Evolutionary conservation across 2,797 vertebrate species (phyloP), one percentile per base, ranked within the genome.

Genomic region (Rhinella marina): DNA sequence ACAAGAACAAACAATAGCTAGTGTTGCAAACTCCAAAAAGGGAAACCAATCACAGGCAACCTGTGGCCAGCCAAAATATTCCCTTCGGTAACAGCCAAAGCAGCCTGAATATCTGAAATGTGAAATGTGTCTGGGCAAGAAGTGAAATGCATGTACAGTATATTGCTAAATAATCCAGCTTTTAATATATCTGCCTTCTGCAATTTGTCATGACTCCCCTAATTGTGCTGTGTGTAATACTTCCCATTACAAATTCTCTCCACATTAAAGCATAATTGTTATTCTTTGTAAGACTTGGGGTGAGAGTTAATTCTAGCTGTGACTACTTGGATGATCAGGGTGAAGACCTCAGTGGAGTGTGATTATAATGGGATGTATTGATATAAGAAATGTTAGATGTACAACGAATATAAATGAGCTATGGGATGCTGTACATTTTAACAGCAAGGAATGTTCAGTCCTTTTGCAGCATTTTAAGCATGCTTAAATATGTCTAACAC

Each of bases 341-440:
- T 85, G 84, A 88, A 66, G 68, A 76, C 87, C 82, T 86, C 72
- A 76, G 32, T 81, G 84, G 68, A 82, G 77, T 82, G 70, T 82
- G 57, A 86, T 86, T 88, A 77, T 86, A 81, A 76, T 88, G 27
- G 87, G 57, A 88, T 88, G 82, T 75, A 84, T 73, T 88, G 70
- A 84, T 84, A 78, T 83, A 84, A 88, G 82, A 82, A 78, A 85
- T 79, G 25, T 75, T 80, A 64, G 68, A 88, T 88, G 83, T 77
- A 76, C 79, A 85, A 48, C 66, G 84, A 81, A 88, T 85, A 84
- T 75, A 88, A 84, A 85, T 88, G 56, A 79, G 61, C 62, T 80
- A 32, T 56, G 80, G 21, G 61, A 88, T 72, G 54, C 23, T 78
- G 72, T 50, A 48, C 54, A 64, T 84, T 84, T 81, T 64, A 72